Conservation (phyloP, 2,113 vertebrate genomes). For the Hippopotamus amphibius region DNA sequence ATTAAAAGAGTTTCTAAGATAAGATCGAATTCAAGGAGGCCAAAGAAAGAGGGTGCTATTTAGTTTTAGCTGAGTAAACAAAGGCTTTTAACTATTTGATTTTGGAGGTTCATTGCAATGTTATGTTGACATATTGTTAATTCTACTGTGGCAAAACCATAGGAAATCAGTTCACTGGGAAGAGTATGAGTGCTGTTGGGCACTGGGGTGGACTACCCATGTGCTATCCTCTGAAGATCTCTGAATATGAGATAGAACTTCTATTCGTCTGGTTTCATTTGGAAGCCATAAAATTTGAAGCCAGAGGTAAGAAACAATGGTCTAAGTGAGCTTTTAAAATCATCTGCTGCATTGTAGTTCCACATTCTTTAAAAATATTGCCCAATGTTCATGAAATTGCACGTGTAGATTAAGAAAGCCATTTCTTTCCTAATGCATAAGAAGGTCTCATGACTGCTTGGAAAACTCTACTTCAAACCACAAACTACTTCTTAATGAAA, state of each 20-base stretch:
- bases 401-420: neutral
- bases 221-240: neutral
- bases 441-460: neutral
- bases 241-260: neutral
- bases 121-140: neutral
- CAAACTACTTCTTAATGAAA: constrained; percentile 52
- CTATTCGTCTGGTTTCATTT: neutral
- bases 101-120: neutral
- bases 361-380: neutral
- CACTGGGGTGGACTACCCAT: too few relatives aligned
- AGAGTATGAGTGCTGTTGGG: neutral
- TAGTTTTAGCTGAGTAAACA: neutral
- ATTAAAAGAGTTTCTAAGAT: neutral
- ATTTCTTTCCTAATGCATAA: neutral
- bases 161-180: neutral
- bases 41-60: neutral
- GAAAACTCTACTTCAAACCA: constrained; percentile 7
- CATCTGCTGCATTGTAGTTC: neutral
- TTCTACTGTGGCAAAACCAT: neutral
- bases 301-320: neutral
- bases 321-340: neutral
- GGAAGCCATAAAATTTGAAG: neutral
- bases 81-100: neutral
- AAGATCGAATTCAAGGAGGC: neutral
- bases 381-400: neutral